Percentiles rank a stretch among this genome's conserved stretches.
phyloP scores from a whole-genome alignment of 2,113 vertebrate species.

The Apodemus speciosus region DNA sequence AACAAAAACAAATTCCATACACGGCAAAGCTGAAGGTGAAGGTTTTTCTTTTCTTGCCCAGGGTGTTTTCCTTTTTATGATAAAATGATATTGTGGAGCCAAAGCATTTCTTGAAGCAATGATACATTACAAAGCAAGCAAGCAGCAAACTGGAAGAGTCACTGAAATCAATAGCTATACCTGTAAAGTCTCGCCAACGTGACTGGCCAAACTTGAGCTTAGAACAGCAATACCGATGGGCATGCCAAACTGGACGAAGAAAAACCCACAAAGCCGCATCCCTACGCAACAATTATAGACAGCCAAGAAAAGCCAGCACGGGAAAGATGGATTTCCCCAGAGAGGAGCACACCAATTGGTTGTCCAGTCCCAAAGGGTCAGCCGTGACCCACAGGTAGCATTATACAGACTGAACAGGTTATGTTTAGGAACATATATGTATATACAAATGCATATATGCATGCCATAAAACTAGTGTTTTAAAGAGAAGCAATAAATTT shows the following conservation, averaged over 20 bases:
- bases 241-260: neutral
- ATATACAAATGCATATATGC: neutral
- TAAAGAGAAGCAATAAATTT: neutral
- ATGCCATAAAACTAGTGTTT: neutral
- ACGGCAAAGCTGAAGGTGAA: neutral
- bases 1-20: neutral
- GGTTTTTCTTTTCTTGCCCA: neutral
- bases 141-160: neutral
- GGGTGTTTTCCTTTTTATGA: neutral
- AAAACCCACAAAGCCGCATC: neutral
- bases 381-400: neutral
- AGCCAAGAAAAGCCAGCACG: too few species aligned
- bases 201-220: neutral
- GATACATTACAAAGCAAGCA: neutral
- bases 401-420: neutral
- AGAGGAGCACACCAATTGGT: neutral
- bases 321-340: neutral
- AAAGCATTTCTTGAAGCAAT: neutral
- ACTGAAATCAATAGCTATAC: neutral
- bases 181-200: neutral
- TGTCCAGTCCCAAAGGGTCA: neutral
- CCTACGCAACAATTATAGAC: neutral
- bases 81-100: neutral
- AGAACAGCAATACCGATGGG: neutral
- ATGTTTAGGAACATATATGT: neutral